These are phyloP conservation scores for Cathartes aura DNA, from an alignment of 2,113 vertebrate species.

Conservation along the genomic window DNA sequence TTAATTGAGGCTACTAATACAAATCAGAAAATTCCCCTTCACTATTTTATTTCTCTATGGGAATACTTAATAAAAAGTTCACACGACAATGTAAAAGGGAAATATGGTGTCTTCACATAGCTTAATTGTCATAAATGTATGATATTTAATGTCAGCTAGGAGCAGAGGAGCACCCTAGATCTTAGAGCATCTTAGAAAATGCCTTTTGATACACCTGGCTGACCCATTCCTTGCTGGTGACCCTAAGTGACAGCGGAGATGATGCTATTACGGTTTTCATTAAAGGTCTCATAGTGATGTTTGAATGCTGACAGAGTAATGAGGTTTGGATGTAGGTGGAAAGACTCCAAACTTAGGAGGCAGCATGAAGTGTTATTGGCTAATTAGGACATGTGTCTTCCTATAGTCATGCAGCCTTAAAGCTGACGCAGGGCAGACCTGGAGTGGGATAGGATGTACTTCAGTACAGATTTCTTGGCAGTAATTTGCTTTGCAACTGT, in stretches of 20 bases:
- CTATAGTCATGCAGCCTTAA: not conserved
- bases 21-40: not conserved
- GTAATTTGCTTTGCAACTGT: not conserved
- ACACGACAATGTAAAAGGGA: not conserved
- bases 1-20: not conserved
- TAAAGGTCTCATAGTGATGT: not conserved
- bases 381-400: not conserved
- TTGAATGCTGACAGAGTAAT: not conserved
- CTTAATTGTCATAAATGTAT: not conserved
- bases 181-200: not conserved
- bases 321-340: not conserved
- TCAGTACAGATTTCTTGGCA: not conserved
- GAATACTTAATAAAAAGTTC: not conserved
- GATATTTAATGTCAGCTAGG: not conserved
- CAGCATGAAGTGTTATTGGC: not conserved
- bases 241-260: not conserved
- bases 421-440: not conserved
- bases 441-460: not conserved
- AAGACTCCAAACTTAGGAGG: not conserved
- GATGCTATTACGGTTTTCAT: not conserved
- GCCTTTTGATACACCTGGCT: not conserved
- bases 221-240: not conserved
- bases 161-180: not conserved
- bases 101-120: not conserved
- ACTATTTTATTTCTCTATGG: not conserved